Conservation (phyloP, 2,797 vertebrate species). For the Pteronotus mesoamericanus region DNA sequence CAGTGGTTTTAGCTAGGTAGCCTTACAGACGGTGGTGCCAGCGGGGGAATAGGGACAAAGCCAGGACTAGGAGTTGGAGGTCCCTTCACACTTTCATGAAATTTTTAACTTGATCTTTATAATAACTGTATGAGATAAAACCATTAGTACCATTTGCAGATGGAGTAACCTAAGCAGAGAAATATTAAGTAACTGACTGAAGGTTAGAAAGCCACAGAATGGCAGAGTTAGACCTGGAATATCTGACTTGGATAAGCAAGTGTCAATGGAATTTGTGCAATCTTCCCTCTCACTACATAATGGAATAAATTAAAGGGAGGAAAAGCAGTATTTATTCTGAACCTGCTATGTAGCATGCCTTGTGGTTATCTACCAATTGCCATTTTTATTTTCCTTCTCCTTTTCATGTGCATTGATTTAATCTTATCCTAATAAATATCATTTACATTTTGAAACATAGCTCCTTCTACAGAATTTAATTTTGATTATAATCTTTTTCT, state of each 20-base stretch:
- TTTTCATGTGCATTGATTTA: not conserved
- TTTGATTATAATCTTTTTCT: not conserved
- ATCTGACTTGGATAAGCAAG: not conserved
- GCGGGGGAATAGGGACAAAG: not conserved
- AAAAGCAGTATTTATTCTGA: not conserved
- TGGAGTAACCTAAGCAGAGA: not conserved
- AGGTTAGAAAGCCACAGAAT: not conserved
- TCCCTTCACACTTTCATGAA: not conserved
- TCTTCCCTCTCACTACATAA: not conserved
- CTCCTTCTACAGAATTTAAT: not conserved
- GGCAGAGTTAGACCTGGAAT: not conserved
- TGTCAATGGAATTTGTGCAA: not conserved
- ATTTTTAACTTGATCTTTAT: not conserved
- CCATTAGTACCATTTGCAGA: not conserved
- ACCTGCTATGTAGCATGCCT: fast-evolving
- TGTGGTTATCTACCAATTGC: not conserved
- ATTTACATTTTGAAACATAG: not conserved
- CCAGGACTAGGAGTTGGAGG: not conserved
- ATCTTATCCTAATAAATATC: not conserved
- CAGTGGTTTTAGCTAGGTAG: not conserved
- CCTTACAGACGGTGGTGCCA: not conserved
- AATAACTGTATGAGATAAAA: not conserved
- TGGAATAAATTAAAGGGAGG: not conserved
- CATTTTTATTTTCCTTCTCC: not conserved
- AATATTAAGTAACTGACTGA: not conserved